Evolutionary conservation across 2,113 vertebrate species (phyloP), one percentile per base, ranked within the genome.

Genomic region (Odobenus rosmarus): DNA sequence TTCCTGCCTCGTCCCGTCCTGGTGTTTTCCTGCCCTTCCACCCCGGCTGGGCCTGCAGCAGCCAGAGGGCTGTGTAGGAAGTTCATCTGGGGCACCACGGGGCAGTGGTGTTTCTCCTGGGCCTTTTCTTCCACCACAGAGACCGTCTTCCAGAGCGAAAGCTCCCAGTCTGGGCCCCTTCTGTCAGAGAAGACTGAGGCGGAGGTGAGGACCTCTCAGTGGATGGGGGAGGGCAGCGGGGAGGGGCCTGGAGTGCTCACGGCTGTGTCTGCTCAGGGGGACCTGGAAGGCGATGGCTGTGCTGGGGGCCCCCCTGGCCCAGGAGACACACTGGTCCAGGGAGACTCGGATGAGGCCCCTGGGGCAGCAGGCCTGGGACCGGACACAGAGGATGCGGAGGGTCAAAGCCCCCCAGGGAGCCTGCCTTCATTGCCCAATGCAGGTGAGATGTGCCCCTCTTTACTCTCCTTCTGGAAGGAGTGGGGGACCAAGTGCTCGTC

Each of bases 321-420:
- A 69, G 96, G 90, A 97, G 97, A 95, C 91, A 69, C 71, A 11
- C 87, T 1, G 84, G 90, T 90, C 84, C 98, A 93, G 96, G 94
- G 88, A 1, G 98, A 93, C 55, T 19, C 39, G 31, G 95, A 90
- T 49, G 95, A 96, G 71, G 26, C 71, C 31, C 31, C 84, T 0
- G 3, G 23, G 19, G 64, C 5, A 57, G 84, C 88, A 18, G 80
- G 94, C 86, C 14, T 96, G 96, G 88, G 79, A 39, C 57, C 3
- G 0, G 94, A 96, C 33, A 31, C 96, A 23, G 61, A 74, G 61
- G 94, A 90, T 46, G 55, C 23, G 11, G 95, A 96, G 4, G 90
- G 51, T 15, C 93, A 77, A 33, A 83, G 49, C 19, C 10, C 12
- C 7, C 67, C 8, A 0, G 24, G 55, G 80, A 96, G 31, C 77